A percentile compares a stretch with the other conserved stretches of the same genome.
phyloP scores from a whole-genome alignment of 2,797 vertebrate genomes.

The Chrosomus eos region DNA sequence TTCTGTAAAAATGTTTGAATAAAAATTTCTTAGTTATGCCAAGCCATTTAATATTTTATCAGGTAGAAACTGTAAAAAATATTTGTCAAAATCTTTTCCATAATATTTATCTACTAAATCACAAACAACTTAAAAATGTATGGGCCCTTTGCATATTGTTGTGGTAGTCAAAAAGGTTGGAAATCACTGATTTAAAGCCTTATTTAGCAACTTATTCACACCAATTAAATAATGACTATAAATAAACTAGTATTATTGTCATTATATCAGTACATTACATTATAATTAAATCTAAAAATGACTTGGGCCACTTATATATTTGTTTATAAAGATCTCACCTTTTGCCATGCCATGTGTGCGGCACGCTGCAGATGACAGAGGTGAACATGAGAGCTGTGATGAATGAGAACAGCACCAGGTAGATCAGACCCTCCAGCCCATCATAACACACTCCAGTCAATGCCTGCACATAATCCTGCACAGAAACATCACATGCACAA shows the following conservation, averaged over 20 bases:
- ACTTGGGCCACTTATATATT: not conserved
- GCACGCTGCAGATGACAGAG: conserved; percentile 93
- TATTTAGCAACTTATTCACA: not conserved
- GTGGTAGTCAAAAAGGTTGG: not conserved
- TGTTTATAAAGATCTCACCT: conserved; percentile 75
- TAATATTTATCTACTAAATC: not conserved
- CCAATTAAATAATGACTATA: not conserved
- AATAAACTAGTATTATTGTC: not conserved
- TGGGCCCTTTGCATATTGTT: not conserved
- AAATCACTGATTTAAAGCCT: not conserved
- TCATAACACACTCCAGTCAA: conserved; percentile 96
- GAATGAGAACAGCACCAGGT: conserved; percentile 96
- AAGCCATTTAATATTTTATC: not conserved
- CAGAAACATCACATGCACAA: conserved; percentile 3
- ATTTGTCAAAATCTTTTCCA: not conserved
- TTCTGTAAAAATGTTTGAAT: too few relatives aligned
- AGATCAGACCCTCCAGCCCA: conserved; percentile 96
- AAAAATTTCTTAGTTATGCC: not conserved
- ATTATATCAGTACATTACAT: not conserved
- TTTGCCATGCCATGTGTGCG: conserved; percentile 94
- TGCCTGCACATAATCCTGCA: conserved; percentile 94
- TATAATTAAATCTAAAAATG: not conserved
- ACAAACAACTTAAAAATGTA: not conserved
- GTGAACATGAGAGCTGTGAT: conserved; percentile 99
- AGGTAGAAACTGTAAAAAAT: not conserved